Evolutionary conservation across 2,888 invertebrate species (phyloP).

Genomic region (Gerosis bhagava): DNA sequence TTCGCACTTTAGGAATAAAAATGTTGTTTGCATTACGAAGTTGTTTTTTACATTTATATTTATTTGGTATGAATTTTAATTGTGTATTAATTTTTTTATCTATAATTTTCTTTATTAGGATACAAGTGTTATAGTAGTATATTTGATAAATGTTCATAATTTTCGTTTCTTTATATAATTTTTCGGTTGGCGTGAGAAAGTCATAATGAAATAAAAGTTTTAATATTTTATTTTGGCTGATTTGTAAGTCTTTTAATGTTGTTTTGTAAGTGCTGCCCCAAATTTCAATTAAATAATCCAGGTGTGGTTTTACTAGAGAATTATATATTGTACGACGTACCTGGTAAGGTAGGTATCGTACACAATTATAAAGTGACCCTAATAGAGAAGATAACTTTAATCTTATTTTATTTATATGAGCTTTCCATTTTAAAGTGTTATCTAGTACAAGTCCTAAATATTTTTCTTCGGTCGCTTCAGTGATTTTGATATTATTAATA

Average conservation of each 20-base stretch:
- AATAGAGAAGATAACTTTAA: neutral
- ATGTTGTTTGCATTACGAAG: too few species aligned
- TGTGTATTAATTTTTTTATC: too few species aligned
- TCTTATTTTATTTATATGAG: neutral
- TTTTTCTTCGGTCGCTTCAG: neutral
- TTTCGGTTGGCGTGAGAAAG: neutral
- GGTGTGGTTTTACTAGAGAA: neutral
- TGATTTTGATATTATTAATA: neutral
- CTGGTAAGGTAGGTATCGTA: neutral
- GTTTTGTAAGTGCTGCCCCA: neutral
- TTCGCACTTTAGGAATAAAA: too few species aligned
- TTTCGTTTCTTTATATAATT: slow-evolving; percentile 2
- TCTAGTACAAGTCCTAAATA: neutral
- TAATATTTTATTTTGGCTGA: slow-evolving; percentile 1
- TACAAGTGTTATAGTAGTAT: neutral
- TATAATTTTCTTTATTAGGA: too few species aligned
- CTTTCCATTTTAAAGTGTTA: neutral
- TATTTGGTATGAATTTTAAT: too few species aligned
- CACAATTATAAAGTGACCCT: neutral
- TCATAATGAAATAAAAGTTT: slow-evolving; percentile 7
- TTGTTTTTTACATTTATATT: too few species aligned
- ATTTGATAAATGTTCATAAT: neutral
- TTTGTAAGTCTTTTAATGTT: slow-evolving; percentile 2
- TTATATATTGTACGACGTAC: neutral
- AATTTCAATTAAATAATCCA: slow-evolving; percentile 1